These are phyloP conservation scores for Ophonus ardosiacus DNA, from an alignment of 2,888 invertebrate genomes.

Conservation along the genomic window DNA sequence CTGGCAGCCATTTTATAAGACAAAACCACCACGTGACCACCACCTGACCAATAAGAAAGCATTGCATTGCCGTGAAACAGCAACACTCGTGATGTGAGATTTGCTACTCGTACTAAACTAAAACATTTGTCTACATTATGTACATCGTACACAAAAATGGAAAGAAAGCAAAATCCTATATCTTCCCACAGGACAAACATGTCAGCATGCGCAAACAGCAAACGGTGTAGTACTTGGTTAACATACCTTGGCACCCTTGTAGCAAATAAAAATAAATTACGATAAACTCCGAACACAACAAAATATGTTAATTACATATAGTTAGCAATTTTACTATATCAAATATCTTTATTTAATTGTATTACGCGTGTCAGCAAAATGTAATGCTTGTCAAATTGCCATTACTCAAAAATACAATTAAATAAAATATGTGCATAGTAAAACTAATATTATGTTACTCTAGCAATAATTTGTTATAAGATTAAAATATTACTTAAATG, in stretches of 20 bases:
- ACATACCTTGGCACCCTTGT: constrained; percentile 82
- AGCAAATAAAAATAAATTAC: constrained; percentile 72
- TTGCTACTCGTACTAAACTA: constrained; percentile 51
- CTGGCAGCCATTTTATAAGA: constrained; percentile 34
- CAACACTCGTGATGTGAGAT: constrained; percentile 42
- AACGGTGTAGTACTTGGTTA: constrained; percentile 67
- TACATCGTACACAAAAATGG: constrained; percentile 51
- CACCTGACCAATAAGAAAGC: constrained; percentile 38
- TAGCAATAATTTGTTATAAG: constrained; percentile 21
- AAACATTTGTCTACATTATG: constrained; percentile 45
- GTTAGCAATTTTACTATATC: constrained; percentile 46
- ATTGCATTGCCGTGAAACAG: constrained; percentile 46
- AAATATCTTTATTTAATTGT: constrained; percentile 46
- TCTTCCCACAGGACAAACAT: constrained; percentile 29
- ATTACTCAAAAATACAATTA: constrained; percentile 50
- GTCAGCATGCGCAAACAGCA: constrained; percentile 59
- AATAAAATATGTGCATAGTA: constrained; percentile 42
- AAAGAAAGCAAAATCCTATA: constrained; percentile 64
- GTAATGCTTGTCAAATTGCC: background rate
- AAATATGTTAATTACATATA: constrained; percentile 34
- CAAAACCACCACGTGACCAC: constrained; percentile 31
- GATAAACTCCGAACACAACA: constrained; percentile 57
- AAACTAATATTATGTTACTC: constrained; percentile 32
- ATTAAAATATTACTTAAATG: constrained; percentile 41
- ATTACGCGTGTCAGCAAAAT: constrained; percentile 1